Conservation (phyloP, 1,140 invertebrate genomes). For the Drosophila equinoxialis region DNA sequence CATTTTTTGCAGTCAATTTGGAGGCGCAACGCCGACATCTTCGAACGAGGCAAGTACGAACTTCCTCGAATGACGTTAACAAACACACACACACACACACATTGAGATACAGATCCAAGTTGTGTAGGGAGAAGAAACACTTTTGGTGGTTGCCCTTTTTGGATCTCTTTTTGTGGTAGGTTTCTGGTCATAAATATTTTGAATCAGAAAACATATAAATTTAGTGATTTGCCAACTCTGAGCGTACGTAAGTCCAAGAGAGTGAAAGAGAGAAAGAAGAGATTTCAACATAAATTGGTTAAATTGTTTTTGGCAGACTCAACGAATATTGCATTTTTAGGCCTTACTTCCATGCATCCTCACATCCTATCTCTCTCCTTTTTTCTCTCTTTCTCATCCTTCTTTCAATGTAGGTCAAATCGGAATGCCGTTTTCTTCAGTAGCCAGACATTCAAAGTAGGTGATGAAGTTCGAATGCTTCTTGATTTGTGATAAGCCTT, state of each 20-base stretch:
- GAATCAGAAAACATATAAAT: constrained; percentile 83
- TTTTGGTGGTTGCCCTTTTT: constrained; percentile 69
- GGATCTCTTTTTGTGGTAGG: constrained; percentile 43
- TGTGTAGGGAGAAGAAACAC: constrained; percentile 48
- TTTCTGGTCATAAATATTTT: constrained; percentile 82
- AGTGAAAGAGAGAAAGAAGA: constrained; percentile 47
- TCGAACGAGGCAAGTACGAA: constrained; percentile 20
- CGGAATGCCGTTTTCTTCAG: constrained; percentile 45
- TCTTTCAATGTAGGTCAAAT: constrained; percentile 27
- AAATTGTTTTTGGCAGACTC: constrained; percentile 82
- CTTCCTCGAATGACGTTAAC: constrained; percentile 37
- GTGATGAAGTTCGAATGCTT: constrained; percentile 79
- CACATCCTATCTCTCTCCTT: not conserved
- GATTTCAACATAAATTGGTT: constrained; percentile 78
- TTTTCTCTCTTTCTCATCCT: not conserved
- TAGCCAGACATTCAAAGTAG: constrained; percentile 81
- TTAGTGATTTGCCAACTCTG: constrained; percentile 79
- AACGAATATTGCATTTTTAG: constrained; percentile 75
- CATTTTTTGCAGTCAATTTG: constrained; percentile 76
- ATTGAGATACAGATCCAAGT: not conserved
- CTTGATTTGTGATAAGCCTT: constrained; percentile 82
- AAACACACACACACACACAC: not conserved
- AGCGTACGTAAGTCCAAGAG: constrained; percentile 34
- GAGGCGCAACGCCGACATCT: constrained; percentile 47
- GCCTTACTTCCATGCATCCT: constrained; percentile 15